phyloP scores from a whole-genome alignment of 35 echinoderm and acorn worm species.

The Heliocidaris tuberculata region DNA sequence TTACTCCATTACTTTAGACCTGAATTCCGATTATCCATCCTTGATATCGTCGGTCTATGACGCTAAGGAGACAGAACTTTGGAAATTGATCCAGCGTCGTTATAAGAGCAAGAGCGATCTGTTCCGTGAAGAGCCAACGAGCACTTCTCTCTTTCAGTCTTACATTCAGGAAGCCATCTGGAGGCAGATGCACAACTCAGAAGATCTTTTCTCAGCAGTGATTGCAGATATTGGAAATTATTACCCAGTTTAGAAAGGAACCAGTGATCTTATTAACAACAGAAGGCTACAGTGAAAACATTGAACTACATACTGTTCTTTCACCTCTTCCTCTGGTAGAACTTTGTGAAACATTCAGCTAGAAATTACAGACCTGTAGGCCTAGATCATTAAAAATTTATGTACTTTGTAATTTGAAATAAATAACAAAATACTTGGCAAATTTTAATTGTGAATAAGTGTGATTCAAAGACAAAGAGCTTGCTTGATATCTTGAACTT shows the following conservation, averaged over 20 bases:
- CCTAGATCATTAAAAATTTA: too few species aligned
- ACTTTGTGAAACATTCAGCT: too few species aligned
- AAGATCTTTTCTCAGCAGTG: constrained; percentile 3
- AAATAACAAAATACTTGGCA: too few species aligned
- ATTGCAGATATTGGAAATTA: constrained; percentile 18
- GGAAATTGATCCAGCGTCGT: not conserved
- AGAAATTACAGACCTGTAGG: too few species aligned
- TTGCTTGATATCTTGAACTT: too few species aligned
- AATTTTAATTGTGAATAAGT: too few species aligned
- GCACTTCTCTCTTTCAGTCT: constrained; percentile 24
- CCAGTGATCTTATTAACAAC: too few species aligned
- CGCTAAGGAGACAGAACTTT: not conserved
- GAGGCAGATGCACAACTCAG: not conserved
- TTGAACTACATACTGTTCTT: too few species aligned
- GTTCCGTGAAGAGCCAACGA: not conserved
- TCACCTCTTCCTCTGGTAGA: too few species aligned
- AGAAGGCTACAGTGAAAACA: too few species aligned
- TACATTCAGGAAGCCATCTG: not conserved
- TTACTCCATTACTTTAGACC: constrained; percentile 2
- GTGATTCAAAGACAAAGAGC: too few species aligned
- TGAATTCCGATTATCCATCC: not conserved
- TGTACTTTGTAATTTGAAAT: too few species aligned
- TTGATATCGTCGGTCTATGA: not conserved
- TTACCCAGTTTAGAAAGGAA: not conserved
- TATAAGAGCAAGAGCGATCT: not conserved